Evolutionary conservation across 2,888 invertebrate genomes (phyloP).

Genomic region (Noctua pronuba): DNA sequence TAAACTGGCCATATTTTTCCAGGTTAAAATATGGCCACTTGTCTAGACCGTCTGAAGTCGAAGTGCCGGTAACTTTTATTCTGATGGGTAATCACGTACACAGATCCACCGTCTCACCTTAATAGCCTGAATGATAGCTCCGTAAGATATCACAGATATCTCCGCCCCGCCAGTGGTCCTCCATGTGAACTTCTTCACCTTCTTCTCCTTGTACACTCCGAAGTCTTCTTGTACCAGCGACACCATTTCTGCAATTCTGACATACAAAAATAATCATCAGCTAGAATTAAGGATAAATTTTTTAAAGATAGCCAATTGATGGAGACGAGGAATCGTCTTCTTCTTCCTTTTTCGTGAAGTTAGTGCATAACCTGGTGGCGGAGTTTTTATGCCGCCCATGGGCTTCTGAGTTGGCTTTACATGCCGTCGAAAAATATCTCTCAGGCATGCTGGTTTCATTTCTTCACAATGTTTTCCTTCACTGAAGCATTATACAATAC

Average conservation of each 20-base stretch:
- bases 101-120: conserved; percentile 77
- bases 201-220: conserved; percentile 74
- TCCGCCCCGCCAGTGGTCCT: conserved; percentile 90
- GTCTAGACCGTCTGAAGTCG: neutral
- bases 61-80: neutral
- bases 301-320: neutral
- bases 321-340: neutral
- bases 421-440: too few species aligned
- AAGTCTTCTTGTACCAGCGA: conserved; percentile 77
- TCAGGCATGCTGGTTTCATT: too few species aligned
- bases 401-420: too few species aligned
- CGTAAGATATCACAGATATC: conserved; percentile 93
- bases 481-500: too few species aligned
- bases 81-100: neutral
- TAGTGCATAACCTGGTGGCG: too few species aligned
- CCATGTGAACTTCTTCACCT: conserved; percentile 92
- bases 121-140: conserved; percentile 94
- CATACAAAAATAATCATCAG: neutral
- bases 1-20: too few species aligned
- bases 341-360: too few species aligned
- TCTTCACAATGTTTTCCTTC: too few species aligned
- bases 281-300: neutral
- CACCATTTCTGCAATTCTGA: conserved; percentile 76
- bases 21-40: neutral
- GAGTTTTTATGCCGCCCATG: too few species aligned